Conservation (phyloP, 2,797 vertebrate species). For the Taenioides sp. region DNA sequence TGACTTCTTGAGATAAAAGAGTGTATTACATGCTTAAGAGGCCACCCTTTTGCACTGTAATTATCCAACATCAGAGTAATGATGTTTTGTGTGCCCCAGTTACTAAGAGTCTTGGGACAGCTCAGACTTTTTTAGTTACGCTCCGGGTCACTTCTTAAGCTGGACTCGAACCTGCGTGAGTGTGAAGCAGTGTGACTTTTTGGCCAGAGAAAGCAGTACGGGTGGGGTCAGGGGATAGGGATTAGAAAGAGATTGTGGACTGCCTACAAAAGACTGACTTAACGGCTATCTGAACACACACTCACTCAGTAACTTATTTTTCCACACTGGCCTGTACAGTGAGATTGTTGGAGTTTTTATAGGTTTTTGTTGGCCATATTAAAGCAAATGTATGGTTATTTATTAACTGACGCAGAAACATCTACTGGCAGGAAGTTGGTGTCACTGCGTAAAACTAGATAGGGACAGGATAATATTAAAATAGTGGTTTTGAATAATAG, state of each 20-base stretch:
- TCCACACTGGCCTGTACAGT: conserved; percentile 31
- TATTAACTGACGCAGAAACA: conserved; percentile 41
- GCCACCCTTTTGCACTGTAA: conserved; percentile 81
- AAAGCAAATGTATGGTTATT: conserved; percentile 8
- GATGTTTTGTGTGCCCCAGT: conserved; percentile 83
- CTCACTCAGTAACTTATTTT: conserved; percentile 22
- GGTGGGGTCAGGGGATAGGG: conserved; percentile 68
- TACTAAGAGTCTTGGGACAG: conserved; percentile 78
- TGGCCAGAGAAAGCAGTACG: conserved; percentile 60
- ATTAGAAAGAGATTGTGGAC: conserved; percentile 64
- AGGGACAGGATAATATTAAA: background rate
- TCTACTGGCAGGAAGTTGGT: conserved; percentile 9
- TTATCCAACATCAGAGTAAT: conserved; percentile 87
- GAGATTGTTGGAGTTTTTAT: conserved; percentile 22
- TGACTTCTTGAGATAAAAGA: conserved; percentile 94
- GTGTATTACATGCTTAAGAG: conserved; percentile 86
- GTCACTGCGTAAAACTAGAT: background rate
- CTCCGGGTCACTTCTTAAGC: conserved; percentile 77
- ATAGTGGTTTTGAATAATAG: background rate
- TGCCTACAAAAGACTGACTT: conserved; percentile 38
- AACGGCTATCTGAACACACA: conserved; percentile 30
- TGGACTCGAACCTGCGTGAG: conserved; percentile 48
- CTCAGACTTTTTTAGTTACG: conserved; percentile 79
- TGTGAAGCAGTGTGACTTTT: conserved; percentile 57
- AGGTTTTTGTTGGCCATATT: conserved; percentile 22